These are phyloP conservation scores for Epizoanthus stellaris DNA, from an alignment of 92 coral and sea anemone genomes.

Conservation along the genomic window DNA sequence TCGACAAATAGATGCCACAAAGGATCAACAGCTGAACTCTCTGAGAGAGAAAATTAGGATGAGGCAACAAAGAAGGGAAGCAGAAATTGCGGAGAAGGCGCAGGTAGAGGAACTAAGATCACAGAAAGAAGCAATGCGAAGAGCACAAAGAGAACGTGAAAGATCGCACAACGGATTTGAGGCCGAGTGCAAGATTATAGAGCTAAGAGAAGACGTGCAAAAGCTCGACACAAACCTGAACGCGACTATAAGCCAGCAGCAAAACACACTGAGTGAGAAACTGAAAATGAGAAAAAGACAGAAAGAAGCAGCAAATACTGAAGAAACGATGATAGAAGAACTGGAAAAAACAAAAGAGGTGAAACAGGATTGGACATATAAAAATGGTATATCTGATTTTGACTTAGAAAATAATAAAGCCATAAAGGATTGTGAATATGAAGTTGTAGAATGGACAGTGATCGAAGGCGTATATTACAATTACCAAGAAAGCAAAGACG, in stretches of 20 bases:
- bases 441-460: background rate
- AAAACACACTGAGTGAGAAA: background rate
- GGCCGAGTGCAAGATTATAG: conserved; percentile 6
- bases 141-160: conserved; percentile 6
- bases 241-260: background rate
- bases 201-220: conserved; percentile 2
- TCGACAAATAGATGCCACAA: conserved; percentile 10
- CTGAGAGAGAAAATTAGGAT: conserved; percentile 21
- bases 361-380: background rate
- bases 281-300: background rate
- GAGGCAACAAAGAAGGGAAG: conserved; percentile 22
- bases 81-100: conserved; percentile 18
- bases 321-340: background rate
- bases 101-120: conserved; percentile 27
- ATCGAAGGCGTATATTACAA: background rate
- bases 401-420: background rate
- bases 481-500: background rate
- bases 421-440: background rate
- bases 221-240: background rate
- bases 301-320: background rate
- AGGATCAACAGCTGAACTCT: conserved; percentile 10
- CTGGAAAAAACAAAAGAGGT: background rate
- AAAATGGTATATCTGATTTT: background rate
- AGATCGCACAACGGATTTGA: background rate
- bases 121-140: background rate